A percentile compares a stretch with the other conserved stretches of the same genome.
These are phyloP conservation scores for Piprites chloris DNA, from an alignment of 2,113 vertebrate species.

Conservation along the genomic window DNA sequence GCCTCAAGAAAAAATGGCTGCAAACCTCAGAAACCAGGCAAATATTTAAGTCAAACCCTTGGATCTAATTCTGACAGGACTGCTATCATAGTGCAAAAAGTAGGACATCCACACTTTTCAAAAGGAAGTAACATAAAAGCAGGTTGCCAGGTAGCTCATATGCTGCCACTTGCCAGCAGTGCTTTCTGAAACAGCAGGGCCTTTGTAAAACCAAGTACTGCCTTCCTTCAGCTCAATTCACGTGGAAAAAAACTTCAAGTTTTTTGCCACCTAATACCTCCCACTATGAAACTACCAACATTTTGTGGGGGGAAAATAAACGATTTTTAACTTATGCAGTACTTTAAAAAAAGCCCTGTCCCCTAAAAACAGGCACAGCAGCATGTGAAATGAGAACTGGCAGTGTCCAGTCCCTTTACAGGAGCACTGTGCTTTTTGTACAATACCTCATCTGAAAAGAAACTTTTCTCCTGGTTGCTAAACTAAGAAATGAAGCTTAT, in stretches of 20 bases:
- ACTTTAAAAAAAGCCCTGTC: not conserved
- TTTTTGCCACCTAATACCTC: not conserved
- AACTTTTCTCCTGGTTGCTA: not conserved
- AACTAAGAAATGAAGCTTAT: not conserved
- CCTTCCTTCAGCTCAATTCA: not conserved
- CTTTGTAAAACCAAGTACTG: not conserved
- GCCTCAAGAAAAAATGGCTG: not conserved
- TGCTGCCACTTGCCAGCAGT: not conserved
- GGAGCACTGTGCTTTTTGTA: not conserved
- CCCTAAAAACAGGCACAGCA: not conserved
- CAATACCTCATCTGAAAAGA: not conserved
- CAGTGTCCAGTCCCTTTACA: not conserved
- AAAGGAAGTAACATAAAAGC: not conserved
- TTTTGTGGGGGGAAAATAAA: not conserved
- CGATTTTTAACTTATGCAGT: not conserved
- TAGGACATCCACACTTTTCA: not conserved
- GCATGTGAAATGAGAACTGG: not conserved
- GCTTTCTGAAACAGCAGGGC: not conserved
- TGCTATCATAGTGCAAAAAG: not conserved
- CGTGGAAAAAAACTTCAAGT: rapidly evolving
- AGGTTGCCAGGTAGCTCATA: not conserved
- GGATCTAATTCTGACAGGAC: not conserved
- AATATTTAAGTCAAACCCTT: not conserved
- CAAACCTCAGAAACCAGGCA: not conserved
- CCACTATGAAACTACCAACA: not conserved